Percentiles rank a stretch among this genome's conserved stretches.
Conservation (phyloP, 2,113 vertebrate genomes). For the Danionella cerebrum region DNA sequence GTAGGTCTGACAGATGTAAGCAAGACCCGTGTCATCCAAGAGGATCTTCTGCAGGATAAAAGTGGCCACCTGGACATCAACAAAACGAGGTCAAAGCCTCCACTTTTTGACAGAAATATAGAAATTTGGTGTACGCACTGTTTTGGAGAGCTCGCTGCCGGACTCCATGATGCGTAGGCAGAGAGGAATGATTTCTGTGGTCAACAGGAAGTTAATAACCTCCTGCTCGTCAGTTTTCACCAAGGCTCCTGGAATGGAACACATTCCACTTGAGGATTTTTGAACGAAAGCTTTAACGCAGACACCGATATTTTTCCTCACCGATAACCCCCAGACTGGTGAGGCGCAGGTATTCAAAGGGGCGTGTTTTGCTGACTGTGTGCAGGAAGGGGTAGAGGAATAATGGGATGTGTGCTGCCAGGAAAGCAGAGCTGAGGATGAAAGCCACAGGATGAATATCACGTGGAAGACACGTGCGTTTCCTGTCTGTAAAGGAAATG, state of each 20-base stretch:
- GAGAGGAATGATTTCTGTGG: constrained; percentile 96
- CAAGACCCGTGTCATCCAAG: constrained; percentile 92
- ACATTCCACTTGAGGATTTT: not conserved
- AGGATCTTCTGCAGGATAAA: constrained; percentile 98
- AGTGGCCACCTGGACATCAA: constrained; percentile 87
- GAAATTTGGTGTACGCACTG: no score
- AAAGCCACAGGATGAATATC: no score
- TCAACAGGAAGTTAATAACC: constrained; percentile 96
- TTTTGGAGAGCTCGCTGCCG: constrained; percentile 97
- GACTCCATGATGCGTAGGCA: constrained; percentile 98
- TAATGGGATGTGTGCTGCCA: constrained; percentile 93
- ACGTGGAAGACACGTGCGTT: not conserved
- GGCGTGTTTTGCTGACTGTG: constrained; percentile 96
- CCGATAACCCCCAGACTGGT: constrained; percentile 96
- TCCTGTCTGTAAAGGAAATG: fast-evolving
- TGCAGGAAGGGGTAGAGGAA: constrained; percentile 96
- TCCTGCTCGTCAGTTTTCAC: constrained; percentile 98
- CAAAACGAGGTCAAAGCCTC: no score
- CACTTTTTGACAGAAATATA: no score
- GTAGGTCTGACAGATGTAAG: constrained; percentile 96
- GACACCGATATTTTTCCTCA: constrained; percentile 49
- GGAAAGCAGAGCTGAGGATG: constrained; percentile 81
- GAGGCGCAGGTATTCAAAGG: constrained; percentile 92
- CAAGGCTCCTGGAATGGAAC: constrained; percentile 73
- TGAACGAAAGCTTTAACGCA: not conserved